Percentiles rank a stretch among this genome's conserved stretches.
These are phyloP conservation scores for Ctenosaura bakeri DNA, from an alignment of 2,797 vertebrate species.

Conservation along the genomic window DNA sequence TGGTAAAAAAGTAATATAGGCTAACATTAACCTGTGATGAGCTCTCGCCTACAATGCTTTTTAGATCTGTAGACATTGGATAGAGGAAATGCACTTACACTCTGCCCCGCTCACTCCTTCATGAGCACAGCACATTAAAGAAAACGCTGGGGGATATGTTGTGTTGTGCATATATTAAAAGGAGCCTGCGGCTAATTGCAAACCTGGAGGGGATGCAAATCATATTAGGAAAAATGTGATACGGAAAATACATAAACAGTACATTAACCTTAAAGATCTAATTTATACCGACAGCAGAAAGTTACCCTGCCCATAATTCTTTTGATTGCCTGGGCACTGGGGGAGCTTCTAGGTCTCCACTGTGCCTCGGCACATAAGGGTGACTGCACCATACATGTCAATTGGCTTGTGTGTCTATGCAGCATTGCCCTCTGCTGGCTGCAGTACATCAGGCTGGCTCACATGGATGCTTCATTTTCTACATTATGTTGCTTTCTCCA, in stretches of 20 bases:
- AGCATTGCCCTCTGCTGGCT: slow-evolving; percentile 50
- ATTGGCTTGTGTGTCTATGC: slow-evolving; percentile 23
- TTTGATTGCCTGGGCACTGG: slow-evolving; percentile 21
- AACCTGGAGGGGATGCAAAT: slow-evolving; percentile 55
- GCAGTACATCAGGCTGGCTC: slow-evolving; percentile 15
- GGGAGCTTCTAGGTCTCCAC: slow-evolving; percentile 37
- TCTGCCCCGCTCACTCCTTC: slow-evolving; percentile 21
- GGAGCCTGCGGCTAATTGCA: slow-evolving; percentile 50
- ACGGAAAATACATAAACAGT: slow-evolving; percentile 55
- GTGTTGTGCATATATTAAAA: slow-evolving; percentile 45
- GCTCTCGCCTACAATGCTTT: slow-evolving; percentile 7
- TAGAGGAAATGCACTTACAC: slow-evolving; percentile 26
- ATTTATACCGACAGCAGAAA: slow-evolving; percentile 50
- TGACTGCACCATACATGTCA: neutral
- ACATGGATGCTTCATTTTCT: neutral
- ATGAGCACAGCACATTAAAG: slow-evolving; percentile 24
- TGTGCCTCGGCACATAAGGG: slow-evolving; percentile 29
- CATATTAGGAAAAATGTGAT: slow-evolving; percentile 50
- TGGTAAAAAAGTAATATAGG: neutral
- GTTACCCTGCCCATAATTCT: slow-evolving; percentile 34
- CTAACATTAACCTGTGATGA: neutral
- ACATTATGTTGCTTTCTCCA: neutral
- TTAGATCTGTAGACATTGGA: slow-evolving; percentile 3
- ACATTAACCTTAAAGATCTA: slow-evolving; percentile 55
- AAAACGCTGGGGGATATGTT: slow-evolving; percentile 23